phyloP scores from a whole-genome alignment of 2,797 vertebrate species.

The Macropus fuliginosus region DNA sequence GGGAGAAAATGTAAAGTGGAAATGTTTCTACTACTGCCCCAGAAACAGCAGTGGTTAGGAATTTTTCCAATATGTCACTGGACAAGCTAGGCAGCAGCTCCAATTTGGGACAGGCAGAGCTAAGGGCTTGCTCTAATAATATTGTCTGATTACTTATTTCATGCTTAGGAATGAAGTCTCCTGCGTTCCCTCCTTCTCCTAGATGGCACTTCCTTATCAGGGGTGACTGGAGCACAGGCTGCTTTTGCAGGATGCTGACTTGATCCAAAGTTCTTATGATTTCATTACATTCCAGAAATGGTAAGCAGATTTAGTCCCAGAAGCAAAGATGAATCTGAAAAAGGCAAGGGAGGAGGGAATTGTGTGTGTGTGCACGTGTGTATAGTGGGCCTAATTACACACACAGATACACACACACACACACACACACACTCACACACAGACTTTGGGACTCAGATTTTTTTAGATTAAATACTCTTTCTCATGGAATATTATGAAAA shows the following conservation, averaged over 20 bases:
- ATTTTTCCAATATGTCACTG: not conserved
- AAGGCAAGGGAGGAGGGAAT: not conserved
- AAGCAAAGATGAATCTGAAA: not conserved
- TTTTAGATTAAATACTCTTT: conserved; percentile 31
- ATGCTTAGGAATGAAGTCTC: not conserved
- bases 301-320: not conserved
- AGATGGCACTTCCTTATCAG: conserved; percentile 26
- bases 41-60: not conserved
- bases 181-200: not conserved
- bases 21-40: conserved; percentile 25
- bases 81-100: not conserved
- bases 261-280: conserved; percentile 27
- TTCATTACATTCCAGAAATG: not conserved
- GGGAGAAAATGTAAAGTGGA: conserved; percentile 3
- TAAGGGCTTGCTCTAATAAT: not conserved
- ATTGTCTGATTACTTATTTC: not conserved
- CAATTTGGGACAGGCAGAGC: not conserved
- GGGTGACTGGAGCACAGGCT: not conserved
- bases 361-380: rapidly evolving
- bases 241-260: conserved; percentile 13
- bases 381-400: not conserved
- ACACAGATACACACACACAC: not conserved
- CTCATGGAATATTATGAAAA: not conserved
- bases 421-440: rapidly evolving
- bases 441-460: not conserved